Evolutionary conservation across 92 coral and sea anemone species (phyloP).

Genomic region (Micromussa lordhowensis): DNA sequence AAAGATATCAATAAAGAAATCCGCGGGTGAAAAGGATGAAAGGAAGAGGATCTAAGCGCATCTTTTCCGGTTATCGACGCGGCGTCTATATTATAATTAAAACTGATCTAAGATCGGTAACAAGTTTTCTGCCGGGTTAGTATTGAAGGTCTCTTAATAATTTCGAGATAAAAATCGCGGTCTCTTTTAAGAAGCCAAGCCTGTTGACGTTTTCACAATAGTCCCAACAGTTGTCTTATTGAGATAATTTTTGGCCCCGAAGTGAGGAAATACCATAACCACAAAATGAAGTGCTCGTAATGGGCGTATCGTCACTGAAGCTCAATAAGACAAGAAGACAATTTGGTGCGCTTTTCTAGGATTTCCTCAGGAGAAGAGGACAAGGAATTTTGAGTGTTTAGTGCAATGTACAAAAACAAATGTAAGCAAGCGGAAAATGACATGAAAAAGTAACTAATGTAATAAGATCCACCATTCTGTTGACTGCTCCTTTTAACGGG

Average conservation of each 20-base stretch:
- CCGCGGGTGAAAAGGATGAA: neutral
- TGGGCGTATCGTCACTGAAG: too few relatives aligned
- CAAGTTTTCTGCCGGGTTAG: neutral
- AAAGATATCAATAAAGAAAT: neutral
- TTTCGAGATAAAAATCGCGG: conserved; percentile 10
- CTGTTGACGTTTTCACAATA: neutral
- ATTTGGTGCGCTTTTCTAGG: neutral
- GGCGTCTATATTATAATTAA: neutral
- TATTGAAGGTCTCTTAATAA: neutral
- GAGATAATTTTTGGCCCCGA: neutral
- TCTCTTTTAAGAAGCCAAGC: neutral
- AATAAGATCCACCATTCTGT: neutral
- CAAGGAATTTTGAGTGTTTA: neutral
- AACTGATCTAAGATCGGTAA: neutral
- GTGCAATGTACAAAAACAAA: neutral
- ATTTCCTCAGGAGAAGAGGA: neutral
- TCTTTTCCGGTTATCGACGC: neutral
- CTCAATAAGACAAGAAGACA: neutral
- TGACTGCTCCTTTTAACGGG: neutral
- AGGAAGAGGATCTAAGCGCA: neutral
- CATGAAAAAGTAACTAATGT: neutral
- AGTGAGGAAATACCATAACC: neutral
- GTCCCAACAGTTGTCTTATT: neutral
- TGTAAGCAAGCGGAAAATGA: neutral
- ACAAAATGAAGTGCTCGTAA: too few relatives aligned